A percentile compares a stretch with the other conserved stretches of the same genome.
Evolutionary conservation across 2,888 invertebrate species (phyloP).

Genomic region (Cryptocheilus praepositus): DNA sequence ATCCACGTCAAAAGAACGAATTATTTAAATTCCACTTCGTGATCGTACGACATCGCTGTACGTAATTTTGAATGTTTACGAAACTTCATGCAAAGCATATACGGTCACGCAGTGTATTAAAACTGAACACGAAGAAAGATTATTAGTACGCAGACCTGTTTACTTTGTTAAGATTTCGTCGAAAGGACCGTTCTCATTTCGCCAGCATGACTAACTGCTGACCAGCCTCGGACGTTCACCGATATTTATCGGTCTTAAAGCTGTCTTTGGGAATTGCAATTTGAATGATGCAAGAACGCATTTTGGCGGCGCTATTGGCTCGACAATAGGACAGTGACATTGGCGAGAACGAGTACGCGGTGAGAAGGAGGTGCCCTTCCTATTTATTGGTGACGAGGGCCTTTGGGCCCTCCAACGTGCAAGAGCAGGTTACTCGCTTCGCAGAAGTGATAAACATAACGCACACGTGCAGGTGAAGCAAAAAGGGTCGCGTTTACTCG

Average conservation of each 20-base stretch:
- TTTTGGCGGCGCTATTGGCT: not conserved
- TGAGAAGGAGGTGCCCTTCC: not conserved
- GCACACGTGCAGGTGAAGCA: slow-evolving; percentile 15
- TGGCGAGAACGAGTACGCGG: not conserved
- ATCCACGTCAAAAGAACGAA: no score
- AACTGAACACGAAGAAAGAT: no score
- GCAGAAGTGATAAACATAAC: slow-evolving; percentile 28
- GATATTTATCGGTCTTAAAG: slow-evolving; percentile 25
- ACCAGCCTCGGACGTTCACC: no score
- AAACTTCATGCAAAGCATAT: no score
- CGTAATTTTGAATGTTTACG: no score
- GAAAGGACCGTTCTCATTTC: no score
- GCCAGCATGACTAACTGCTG: no score
- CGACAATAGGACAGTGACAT: not conserved
- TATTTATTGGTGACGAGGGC: not conserved
- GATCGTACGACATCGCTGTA: no score
- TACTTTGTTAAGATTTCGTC: no score
- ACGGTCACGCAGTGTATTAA: no score
- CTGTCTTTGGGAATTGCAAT: slow-evolving; percentile 5
- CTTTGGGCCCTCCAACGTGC: not conserved
- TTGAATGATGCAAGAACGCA: slow-evolving; percentile 9
- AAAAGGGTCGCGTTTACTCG: slow-evolving; percentile 18
- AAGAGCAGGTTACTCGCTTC: slow-evolving; percentile 22
- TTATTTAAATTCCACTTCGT: no score
- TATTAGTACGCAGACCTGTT: no score